Evolutionary conservation across 2,888 invertebrate species (phyloP).

Genomic region (Pseudeuparius sepicola): DNA sequence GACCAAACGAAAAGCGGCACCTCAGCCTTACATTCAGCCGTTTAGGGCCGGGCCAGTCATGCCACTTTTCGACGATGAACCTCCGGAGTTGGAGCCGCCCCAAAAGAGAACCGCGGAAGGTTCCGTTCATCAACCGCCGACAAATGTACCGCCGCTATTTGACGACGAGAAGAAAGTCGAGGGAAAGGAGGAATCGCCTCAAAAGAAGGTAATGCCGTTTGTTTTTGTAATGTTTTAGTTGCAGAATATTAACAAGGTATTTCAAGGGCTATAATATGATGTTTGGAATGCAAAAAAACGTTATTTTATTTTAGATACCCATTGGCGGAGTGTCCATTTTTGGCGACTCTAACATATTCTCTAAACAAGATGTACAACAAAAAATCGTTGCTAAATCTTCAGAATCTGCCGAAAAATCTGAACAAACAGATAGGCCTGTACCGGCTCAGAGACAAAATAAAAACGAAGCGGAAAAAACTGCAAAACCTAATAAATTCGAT

Average conservation of each 20-base stretch:
- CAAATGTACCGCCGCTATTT: too few species aligned
- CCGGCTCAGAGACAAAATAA: not conserved
- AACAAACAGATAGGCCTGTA: not conserved
- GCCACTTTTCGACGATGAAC: slow-evolving; percentile 32
- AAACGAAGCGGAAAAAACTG: not conserved
- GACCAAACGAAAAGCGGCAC: slow-evolving; percentile 17
- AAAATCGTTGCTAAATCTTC: not conserved
- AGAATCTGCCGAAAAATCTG: not conserved
- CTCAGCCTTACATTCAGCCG: slow-evolving; percentile 24
- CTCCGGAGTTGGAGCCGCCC: slow-evolving; percentile 27
- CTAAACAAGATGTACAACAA: not conserved
- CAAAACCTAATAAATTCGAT: not conserved
- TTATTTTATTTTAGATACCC: slow-evolving; percentile 46
- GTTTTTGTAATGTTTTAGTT: too few species aligned
- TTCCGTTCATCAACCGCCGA: too few species aligned
- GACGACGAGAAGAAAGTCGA: too few species aligned
- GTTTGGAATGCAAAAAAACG: too few species aligned
- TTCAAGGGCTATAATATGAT: too few species aligned
- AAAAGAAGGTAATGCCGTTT: too few species aligned
- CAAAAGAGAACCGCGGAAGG: too few species aligned
- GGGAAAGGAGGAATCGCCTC: too few species aligned
- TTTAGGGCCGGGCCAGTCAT: slow-evolving; percentile 24
- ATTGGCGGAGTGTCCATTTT: slow-evolving; percentile 51
- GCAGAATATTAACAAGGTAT: too few species aligned
- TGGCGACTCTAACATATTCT: slow-evolving; percentile 30